Percentiles rank a stretch among this genome's conserved stretches.
Evolutionary conservation across 2,797 vertebrate genomes (phyloP).

Genomic region (Poecilia velifera): DNA sequence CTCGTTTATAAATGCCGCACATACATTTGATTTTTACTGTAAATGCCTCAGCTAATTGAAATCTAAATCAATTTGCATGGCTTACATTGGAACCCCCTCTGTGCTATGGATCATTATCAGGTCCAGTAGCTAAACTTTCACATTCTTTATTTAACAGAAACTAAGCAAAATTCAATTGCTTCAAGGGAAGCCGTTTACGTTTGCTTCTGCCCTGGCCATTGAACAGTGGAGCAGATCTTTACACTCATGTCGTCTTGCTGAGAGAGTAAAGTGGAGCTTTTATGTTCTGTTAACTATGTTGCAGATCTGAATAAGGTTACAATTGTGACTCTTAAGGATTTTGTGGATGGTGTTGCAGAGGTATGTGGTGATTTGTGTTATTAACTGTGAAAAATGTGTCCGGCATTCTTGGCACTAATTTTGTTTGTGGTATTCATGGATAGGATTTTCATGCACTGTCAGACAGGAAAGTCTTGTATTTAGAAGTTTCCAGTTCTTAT

Average conservation of each 20-base stretch:
- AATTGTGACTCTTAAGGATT: neutral
- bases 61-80: constrained; percentile 57
- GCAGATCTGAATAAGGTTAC: neutral
- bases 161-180: neutral
- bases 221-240: neutral
- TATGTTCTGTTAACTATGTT: neutral
- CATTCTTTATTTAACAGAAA: neutral
- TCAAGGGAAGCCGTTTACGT: neutral
- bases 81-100: constrained; percentile 23
- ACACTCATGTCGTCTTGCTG: neutral
- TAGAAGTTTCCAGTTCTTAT: neutral
- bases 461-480: neutral
- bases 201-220: neutral
- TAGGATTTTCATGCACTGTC: neutral
- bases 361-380: neutral
- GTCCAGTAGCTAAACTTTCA: neutral
- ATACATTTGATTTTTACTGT: constrained; percentile 50
- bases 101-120: constrained; percentile 49
- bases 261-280: neutral
- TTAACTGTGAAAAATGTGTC: neutral
- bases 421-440: neutral
- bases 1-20: constrained; percentile 50
- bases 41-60: constrained; percentile 47
- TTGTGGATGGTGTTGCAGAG: neutral
- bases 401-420: neutral